Evolutionary conservation across 2,113 vertebrate species (phyloP).

Genomic region (Rousettus leschenaultii): DNA sequence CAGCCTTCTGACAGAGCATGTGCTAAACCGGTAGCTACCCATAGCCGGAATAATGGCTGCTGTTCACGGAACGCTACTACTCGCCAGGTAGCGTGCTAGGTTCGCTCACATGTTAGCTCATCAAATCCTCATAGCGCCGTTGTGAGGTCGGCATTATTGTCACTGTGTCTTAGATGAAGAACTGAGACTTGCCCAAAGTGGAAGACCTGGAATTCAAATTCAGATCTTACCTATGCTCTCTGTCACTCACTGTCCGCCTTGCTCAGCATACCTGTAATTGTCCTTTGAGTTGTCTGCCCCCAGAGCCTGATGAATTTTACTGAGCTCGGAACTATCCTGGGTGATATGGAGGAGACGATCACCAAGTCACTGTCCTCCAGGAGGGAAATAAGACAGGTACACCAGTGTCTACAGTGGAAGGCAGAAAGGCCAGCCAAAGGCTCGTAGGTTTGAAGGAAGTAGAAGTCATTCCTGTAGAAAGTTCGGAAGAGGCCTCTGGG

Average conservation of each 20-base stretch:
- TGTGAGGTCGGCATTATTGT: background rate
- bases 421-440: background rate
- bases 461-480: background rate
- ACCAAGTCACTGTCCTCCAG: background rate
- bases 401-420: background rate
- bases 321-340: background rate
- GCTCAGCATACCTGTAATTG: background rate
- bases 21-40: background rate
- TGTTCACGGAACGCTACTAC: background rate
- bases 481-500: background rate
- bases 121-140: background rate
- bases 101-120: background rate
- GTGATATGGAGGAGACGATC: background rate
- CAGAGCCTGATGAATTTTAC: background rate
- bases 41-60: background rate
- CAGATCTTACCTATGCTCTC: background rate
- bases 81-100: background rate
- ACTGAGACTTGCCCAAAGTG: background rate
- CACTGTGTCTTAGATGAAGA: background rate
- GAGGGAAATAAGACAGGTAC: background rate
- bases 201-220: background rate
- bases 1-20: too few species aligned
- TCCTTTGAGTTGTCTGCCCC: background rate
- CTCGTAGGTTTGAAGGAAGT: background rate
- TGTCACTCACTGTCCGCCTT: background rate